Evolutionary conservation across 2,888 invertebrate genomes (phyloP), one percentile per base, ranked within the genome.

Genomic region (Leptogaster cylindrica): DNA sequence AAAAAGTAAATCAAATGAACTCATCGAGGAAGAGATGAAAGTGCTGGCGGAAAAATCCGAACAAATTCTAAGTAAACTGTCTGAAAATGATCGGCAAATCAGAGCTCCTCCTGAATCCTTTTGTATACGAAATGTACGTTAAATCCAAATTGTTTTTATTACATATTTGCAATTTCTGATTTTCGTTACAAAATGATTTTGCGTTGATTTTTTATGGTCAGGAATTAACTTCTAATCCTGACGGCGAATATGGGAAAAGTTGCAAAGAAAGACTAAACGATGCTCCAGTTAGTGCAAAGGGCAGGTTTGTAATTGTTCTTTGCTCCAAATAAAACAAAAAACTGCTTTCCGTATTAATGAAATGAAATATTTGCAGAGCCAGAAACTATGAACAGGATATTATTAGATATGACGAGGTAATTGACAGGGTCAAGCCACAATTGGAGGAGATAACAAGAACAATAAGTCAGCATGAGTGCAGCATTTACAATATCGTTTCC

Each of bases 21-120:
- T 73, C 36, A 74, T 79, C 25, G 76, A 75, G 63, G 68, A 72
- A 2, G 75, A 77, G 68, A 70, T 80, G 16, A 72, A 75, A 18
- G 75, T 76, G 50, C 76, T 79, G 41, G 78, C 78, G 65, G 36
- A 36, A 3, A 77, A 76, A 48, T 77, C 79, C 55, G 71, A 73
- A 10, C 72, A 74, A 51, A 70, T 79, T 4, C 48, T 76, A 28
- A 70, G 75, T 27, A 76, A 75, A 70, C 72, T 78, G 1, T 70
- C 70, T 6, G 72, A 73, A 16, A 71, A 73, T 4, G 73, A 74
- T 23, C 39, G 50, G 44, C n/a, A 51, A 2, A 41, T n/a, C 0
- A 46, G 65, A 28, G 8, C 39, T 7, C 27, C 28, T 3, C 41
- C 41, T 5, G 39, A 33, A n/a, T 10, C 16, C 6, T 4, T 2